Conservation (phyloP, 2,888 invertebrate genomes). For the Stictocephala bisonia region DNA sequence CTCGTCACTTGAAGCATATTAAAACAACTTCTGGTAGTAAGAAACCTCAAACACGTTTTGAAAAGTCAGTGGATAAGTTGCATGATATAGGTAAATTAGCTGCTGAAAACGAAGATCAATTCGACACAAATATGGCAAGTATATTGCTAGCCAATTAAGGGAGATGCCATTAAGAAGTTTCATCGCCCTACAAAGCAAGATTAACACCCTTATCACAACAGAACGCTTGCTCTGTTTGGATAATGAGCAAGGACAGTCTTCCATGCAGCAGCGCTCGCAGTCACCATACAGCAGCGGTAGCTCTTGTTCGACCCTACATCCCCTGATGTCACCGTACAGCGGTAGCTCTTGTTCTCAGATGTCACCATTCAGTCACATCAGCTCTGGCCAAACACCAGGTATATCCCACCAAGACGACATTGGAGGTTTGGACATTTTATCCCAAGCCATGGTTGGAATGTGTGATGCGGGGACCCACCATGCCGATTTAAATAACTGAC, state of each 20-base stretch:
- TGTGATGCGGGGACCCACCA: not conserved
- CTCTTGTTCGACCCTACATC: not conserved
- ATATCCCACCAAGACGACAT: not conserved
- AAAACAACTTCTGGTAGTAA: slow-evolving; percentile 25
- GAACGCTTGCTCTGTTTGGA: slow-evolving; percentile 11
- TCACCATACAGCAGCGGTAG: not conserved
- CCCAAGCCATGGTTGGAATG: not conserved
- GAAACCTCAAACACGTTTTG: slow-evolving; percentile 27
- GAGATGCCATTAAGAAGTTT: slow-evolving; percentile 9
- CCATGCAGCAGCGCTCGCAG: not conserved
- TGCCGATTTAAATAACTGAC: not conserved
- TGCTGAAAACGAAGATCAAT: slow-evolving; percentile 1
- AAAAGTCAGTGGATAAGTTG: slow-evolving; percentile 31
- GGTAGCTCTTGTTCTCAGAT: too few species aligned
- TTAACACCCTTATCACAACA: slow-evolving; percentile 4
- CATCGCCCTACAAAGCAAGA: slow-evolving; percentile 5
- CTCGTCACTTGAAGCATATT: slow-evolving; percentile 17
- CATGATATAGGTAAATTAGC: slow-evolving; percentile 10
- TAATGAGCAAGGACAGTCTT: not conserved
- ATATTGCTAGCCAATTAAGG: slow-evolving; percentile 16
- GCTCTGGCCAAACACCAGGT: not conserved
- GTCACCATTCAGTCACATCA: slow-evolving; percentile 17
- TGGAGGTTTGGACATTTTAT: slow-evolving; percentile 1
- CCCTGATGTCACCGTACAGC: too few species aligned
- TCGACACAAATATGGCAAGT: slow-evolving; percentile 9